phyloP scores from a whole-genome alignment of 2,113 vertebrate genomes.

The Columba livia region DNA sequence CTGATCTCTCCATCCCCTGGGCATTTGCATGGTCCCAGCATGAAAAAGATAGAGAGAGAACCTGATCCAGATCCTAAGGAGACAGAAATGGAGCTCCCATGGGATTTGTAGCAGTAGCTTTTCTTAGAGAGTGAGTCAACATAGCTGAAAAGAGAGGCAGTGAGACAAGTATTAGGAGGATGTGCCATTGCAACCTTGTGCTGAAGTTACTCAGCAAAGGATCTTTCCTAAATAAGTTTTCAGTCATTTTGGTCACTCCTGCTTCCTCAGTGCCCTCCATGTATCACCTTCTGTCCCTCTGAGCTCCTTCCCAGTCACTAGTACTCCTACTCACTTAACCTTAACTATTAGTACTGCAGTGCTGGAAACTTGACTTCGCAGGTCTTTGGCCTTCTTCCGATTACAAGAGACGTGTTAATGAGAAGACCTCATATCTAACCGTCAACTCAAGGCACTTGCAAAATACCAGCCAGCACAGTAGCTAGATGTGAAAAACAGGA shows the following conservation, averaged over 20 bases:
- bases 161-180: not conserved
- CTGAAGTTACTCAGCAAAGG: not conserved
- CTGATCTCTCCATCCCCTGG: not conserved
- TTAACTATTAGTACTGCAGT: not conserved
- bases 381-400: constrained; percentile 38
- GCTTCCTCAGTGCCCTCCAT: not conserved
- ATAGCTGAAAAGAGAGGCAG: not conserved
- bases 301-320: not conserved
- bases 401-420: constrained; percentile 32
- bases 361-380: constrained; percentile 23
- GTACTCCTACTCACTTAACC: not conserved
- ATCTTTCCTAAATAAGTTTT: not conserved
- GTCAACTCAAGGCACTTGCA: constrained; percentile 38
- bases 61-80: not conserved
- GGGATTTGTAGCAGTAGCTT: not conserved
- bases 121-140: constrained; percentile 3
- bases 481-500: constrained; percentile 38
- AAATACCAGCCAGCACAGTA: constrained; percentile 63
- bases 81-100: not conserved
- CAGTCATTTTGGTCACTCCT: not conserved
- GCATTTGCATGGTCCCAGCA: fast-evolving
- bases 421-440: constrained; percentile 23
- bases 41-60: not conserved
- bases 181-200: not conserved
- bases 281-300: not conserved